Base-by-base conservation (phyloP, 2,888 invertebrate species). In the Malthinus flaveolus region DNA sequence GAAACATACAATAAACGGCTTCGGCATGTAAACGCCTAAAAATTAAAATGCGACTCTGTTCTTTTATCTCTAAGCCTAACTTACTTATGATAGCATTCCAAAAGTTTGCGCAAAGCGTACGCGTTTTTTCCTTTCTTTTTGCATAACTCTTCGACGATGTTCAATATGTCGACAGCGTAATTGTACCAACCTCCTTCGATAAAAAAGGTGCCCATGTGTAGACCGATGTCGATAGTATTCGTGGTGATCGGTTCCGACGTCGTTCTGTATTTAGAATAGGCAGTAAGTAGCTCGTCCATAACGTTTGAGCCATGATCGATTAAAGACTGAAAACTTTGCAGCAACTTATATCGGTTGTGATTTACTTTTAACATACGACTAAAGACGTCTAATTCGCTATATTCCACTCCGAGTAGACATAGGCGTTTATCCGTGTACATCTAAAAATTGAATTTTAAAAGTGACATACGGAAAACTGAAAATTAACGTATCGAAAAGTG, bases 51-150 rank as follows among this genome's bases (percentile, higher is more conserved):
- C 13, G 39, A 32, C 2, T 23, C 23, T 23, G 23, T 5, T 23
- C 23, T 2, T 23, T 23, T 3, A 2, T 56, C 13, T 32, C 33
- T 15, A 48, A 49, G 7, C 1, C 34, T 7, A 33, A 47, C 78
- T 78, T 80, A 94, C 94, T 91, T 91, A 77, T 92, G 90, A 74
- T 91, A 89, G 77, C 93, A 94, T 73, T 95, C 91, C 56, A 95
- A 81, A 36, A 88, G 86, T 72, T 87, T 84, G 57, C 86, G 83
- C 75, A 87, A 83, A 68, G 85, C 83, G 61, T 84, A 78, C 7
- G 63, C 57, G 32, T 65, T 66, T 31, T 66, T 58, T 34, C 60
- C 62, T 52, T 66, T 67, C 61, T 62, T 69, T 42, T 68, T 67
- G 59, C 71, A 72, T 45, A 91, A 77, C 63, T 84, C 80, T 61